phyloP scores from a whole-genome alignment of 2,797 vertebrate species.

The Octomys mimax region DNA sequence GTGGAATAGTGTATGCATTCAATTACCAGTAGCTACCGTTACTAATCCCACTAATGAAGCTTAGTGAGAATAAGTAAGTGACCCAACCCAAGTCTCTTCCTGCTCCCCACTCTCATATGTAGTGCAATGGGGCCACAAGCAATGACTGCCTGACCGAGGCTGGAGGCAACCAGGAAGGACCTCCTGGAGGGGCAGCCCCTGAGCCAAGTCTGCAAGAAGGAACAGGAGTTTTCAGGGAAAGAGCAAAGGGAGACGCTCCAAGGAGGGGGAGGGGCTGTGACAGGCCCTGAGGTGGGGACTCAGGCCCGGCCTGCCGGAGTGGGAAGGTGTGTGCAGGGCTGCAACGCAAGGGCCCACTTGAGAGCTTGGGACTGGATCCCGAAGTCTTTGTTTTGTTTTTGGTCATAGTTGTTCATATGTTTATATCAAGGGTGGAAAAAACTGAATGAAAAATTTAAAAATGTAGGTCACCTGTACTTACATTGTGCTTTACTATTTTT shows the following conservation, averaged over 20 bases:
- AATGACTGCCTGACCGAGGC: not conserved
- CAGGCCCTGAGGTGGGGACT: not conserved
- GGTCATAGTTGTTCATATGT: not conserved
- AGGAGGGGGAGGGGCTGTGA: not conserved
- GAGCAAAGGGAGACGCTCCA: not conserved
- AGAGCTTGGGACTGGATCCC: not conserved
- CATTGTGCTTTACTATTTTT: constrained; percentile 6
- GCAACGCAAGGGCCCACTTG: accelerated
- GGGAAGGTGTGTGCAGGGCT: too few species aligned
- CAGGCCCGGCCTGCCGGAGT: not conserved
- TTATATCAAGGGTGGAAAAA: not conserved
- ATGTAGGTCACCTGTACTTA: not conserved
- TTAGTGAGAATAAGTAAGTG: not conserved
- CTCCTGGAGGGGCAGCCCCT: not conserved
- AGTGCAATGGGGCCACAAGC: not conserved
- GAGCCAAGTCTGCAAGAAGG: not conserved
- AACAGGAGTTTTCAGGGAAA: not conserved
- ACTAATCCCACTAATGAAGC: not conserved
- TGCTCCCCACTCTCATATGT: not conserved
- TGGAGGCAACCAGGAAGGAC: not conserved
- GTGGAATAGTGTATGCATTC: not conserved
- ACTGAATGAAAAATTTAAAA: constrained; percentile 20
- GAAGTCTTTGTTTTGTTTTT: constrained; percentile 5
- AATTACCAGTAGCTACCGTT: not conserved
- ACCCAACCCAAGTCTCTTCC: not conserved